Percentiles rank a stretch among this genome's conserved stretches.
These are phyloP conservation scores for Tromatobia lineatoria DNA, from an alignment of 2,888 invertebrate genomes.

Conservation along the genomic window DNA sequence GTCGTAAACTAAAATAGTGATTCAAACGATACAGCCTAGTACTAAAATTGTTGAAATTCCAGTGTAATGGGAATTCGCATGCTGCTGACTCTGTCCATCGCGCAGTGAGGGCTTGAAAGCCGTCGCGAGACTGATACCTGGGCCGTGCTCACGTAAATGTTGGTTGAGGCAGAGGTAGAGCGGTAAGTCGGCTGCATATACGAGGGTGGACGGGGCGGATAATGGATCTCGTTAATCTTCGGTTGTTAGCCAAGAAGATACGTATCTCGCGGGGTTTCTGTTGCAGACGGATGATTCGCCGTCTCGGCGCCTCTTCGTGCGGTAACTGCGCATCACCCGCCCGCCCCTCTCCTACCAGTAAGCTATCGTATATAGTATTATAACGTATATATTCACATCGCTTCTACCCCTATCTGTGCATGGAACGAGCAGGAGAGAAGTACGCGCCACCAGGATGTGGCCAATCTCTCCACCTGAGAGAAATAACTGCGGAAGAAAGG, in stretches of 20 bases:
- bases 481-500: constrained; percentile 43
- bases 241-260: constrained; percentile 82
- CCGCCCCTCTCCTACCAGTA: constrained; percentile 57
- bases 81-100: constrained; percentile 1
- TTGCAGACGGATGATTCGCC: constrained; percentile 83
- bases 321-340: constrained; percentile 18
- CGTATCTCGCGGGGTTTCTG: constrained; percentile 80
- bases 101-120: background rate
- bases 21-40: background rate
- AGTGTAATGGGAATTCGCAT: constrained; percentile 19
- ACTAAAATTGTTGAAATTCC: constrained; percentile 3
- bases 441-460: constrained; percentile 48
- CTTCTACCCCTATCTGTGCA: constrained; percentile 49
- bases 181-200: constrained; percentile 59
- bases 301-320: constrained; percentile 69
- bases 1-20: background rate
- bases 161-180: background rate
- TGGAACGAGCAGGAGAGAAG: constrained; percentile 25
- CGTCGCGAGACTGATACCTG: constrained; percentile 28
- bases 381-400: constrained; percentile 28
- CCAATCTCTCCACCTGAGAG: constrained; percentile 34
- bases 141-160: constrained; percentile 17
- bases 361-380: constrained; percentile 53
- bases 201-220: constrained; percentile 77
- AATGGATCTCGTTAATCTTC: constrained; percentile 84